Evolutionary conservation across 2,888 invertebrate genomes (phyloP), one percentile per base, ranked within the genome.

Genomic region (Brachyopa scutellaris): DNA sequence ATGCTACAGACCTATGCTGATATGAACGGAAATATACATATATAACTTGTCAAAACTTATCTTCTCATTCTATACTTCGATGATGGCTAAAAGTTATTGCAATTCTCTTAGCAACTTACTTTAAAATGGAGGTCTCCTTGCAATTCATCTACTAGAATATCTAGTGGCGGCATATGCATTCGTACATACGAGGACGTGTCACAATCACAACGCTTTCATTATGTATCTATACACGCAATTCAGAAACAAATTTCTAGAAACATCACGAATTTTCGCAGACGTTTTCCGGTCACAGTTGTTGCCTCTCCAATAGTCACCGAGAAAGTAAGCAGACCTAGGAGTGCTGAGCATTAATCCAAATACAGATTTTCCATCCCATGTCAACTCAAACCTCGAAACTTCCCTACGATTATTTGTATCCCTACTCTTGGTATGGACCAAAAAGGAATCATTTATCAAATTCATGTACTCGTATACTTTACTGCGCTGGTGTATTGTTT

Each of bases 361-460:
- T 15, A 62, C 29, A 19, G 9, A 47, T 15, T 13, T 21, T 45
- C 33, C 42, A n/a, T 59, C 17, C 23, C 29, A 26, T 26, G 26
- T 59, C 11, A 29, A 26, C 21, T 9, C 11, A 15, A 5, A 26
- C 31, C 21, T 33, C 17, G 26, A 42, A 17, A 17, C 42, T 45
- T 23, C 13, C 42, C 26, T 26, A 26, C 26, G 26, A n/a, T n/a
- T n/a, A n/a, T n/a, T n/a, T 17, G 8, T 29, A 21, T 53, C 15
- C 69, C 21, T 29, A 23, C 5, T 6, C n/a, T 15, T 38, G 13
- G 13, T 42, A 38, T 51, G 31, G 15, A 7, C 15, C 5, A 31
- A n/a, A 38, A 40, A 38, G 31, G 51, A 64, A 49, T 69, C 69
- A 80, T 80, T 80, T 76, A 76, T 80, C 76, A 80, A 40, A 51